phyloP scores from a whole-genome alignment of 2,797 vertebrate species.

The Xiphophorus birchmanni region DNA sequence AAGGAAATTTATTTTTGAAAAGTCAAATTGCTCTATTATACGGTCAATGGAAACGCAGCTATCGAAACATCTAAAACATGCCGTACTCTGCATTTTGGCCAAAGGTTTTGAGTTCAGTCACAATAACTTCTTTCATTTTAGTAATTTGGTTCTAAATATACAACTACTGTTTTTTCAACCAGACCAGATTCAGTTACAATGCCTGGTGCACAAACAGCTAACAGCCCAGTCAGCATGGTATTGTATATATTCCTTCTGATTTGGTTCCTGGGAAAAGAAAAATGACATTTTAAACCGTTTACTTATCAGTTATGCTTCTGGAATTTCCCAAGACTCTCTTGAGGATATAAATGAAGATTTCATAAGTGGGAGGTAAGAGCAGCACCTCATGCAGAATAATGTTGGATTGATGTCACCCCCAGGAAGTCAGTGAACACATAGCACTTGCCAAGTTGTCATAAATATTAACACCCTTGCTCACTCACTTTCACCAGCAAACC shows the following conservation, averaged over 20 bases:
- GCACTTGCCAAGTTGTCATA: conserved; percentile 22
- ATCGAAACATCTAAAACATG: background rate
- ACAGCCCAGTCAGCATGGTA: background rate
- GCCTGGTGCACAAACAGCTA: background rate
- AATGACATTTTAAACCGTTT: background rate
- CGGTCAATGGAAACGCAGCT: too few species aligned
- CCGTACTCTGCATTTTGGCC: background rate
- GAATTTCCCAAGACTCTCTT: background rate
- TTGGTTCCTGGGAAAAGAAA: background rate
- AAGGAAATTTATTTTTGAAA: too few species aligned
- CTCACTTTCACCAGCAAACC: conserved; percentile 11
- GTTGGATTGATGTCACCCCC: background rate
- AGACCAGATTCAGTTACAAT: background rate
- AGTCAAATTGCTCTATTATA: too few species aligned
- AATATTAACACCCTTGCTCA: conserved; percentile 34
- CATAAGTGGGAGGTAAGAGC: background rate
- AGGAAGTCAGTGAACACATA: conserved; percentile 22
- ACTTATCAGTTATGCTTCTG: background rate
- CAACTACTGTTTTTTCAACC: background rate
- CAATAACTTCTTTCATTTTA: background rate
- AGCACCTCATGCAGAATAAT: background rate
- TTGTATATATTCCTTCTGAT: background rate
- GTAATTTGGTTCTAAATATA: background rate
- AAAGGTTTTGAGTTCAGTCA: background rate
- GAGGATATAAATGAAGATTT: background rate